Evolutionary conservation across 2,113 vertebrate species (phyloP), one percentile per base, ranked within the genome.

Genomic region (Prietella phreatophila): DNA sequence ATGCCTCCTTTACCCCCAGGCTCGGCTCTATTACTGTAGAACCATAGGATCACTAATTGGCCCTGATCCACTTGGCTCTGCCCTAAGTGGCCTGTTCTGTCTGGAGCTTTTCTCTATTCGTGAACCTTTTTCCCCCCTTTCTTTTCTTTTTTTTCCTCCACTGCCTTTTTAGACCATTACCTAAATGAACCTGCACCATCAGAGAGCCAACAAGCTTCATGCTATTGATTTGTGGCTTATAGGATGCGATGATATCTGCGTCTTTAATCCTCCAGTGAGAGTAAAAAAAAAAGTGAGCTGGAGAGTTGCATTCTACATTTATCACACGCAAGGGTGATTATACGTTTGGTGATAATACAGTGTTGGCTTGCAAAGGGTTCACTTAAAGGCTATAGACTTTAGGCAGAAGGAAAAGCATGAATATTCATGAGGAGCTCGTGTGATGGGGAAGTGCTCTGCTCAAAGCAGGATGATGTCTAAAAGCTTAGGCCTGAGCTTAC

Each of bases 151-250:
- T 3, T n/a, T 6, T 56, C 22, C 75, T 60, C 87, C 56, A 63
- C 82, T 85, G 71, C 78, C 85, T 90, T 84, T 90, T 89, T 89
- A 89, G 79, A 85, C 89, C 87, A 91, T 90, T 91, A 91, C 87
- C 90, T 90, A 91, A 91, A 91, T 91, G 87, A 91, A 91, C 85
- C 88, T 86, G 83, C 67, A 75, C 87, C 89, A 89, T 85, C 88
- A 84, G 85, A 87, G 85, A 87, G 89, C 84, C 87, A 65, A 79
- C 86, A 53, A 87, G 83, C 86, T 56, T 39, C 88, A 87, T 61
- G 75, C 61, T 89, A 91, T 91, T 91, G 90, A 90, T 91, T 90
- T 89, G 85, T 84, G 89, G 89, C 69, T 84, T 90, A 88, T 91
- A 89, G 82, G 73, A 87, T 89, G 85, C 65, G 90, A 89, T 90